Base-by-base conservation (phyloP, 2,888 invertebrate species). In the Archips xylosteana region DNA sequence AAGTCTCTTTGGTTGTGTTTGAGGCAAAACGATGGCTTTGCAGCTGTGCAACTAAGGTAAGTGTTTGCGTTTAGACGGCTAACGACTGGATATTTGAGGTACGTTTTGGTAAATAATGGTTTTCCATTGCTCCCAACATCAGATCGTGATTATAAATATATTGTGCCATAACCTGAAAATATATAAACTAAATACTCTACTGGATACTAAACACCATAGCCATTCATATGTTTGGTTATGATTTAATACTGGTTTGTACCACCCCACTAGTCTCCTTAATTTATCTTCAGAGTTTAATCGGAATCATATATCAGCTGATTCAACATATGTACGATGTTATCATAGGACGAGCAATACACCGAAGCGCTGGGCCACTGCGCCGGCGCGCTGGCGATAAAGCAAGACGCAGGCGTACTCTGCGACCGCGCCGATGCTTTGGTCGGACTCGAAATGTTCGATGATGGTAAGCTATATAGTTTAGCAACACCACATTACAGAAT, bases 351-450 rank as follows among this genome's bases (percentile, higher is more conserved):
- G 80, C 95, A 97, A 82, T 92, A 96, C 71, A 89, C 95, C 1
- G 96, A 97, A 79, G 98, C 98, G 34, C 92, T 99, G 74, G 86
- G 94, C 23, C 95, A 96, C 70, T 99, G 99, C 90, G 95, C 96
- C 64, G 95, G 96, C 65, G 98, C 99, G 36, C 90, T 99, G 71
- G 95, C 96, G 76, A 95, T 97, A 75, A 96, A 95, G 81, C 95
- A 96, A 49, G 97, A 98, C 84, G 95, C 97, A 15, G 96, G 96
- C 74, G 94, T 97, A 71, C 95, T 97, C 78, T 99, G 99, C 91
- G 98, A 99, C 91, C 96, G 97, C 78, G 99, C 97, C 0, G 99
- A 99, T 83, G 98, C 99, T 8, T 97, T 98, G 87, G 91, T 99
- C 49, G 96, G 96, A 4, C 96, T 97, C 15, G 99, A 99, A 87